Base-by-base conservation (phyloP, 2,113 vertebrate genomes). In the Ariopsis seemanni region DNA sequence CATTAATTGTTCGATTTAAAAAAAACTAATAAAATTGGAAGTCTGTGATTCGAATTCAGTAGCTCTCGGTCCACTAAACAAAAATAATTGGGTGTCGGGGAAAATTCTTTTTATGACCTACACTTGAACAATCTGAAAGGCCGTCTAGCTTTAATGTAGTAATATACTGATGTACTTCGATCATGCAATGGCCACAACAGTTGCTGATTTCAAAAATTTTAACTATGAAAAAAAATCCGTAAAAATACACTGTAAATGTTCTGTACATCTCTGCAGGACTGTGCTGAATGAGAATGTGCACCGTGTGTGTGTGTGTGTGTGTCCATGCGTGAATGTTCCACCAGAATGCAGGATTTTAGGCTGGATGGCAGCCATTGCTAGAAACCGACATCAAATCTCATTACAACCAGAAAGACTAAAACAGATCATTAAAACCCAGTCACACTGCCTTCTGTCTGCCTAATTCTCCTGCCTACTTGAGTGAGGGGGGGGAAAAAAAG, bases 311-410 rank as follows among this genome's bases (percentile, higher is more conserved):
- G 80, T 74, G 10, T 80, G 52, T 72, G 48, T 71, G 82, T 77
- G 27, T 84, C 72, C 48, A 11, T 52, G 65, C 57, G 18, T 85
- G 22, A 42, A 85, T 58, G 60, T 86, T 57, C 78, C 34, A 8
- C n/a, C 30, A 78, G 78, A 82, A 63, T 80, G 57, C 86, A 77
- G 58, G 86, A 60, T 78, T 71, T 52, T n/a, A 9, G 50, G 81
- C 65, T 89, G 90, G 90, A 85, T 15, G 0, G 83, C 50, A 72
- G 83, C 78, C 90, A 89, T 80, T 65, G 30, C 18, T 87, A 75
- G 50, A 88, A 86, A 65, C 67, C 63, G 11, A 75, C 88, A 86
- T 88, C 88, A 88, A 83, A 88, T 88, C 88, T 89, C 74, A 83
- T 55, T 83, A 89, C 63, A 88, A 42, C 55, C 72, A 55, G 69